A percentile compares a stretch with the other conserved stretches of the same genome.
These are phyloP conservation scores for Accipiter virgatus DNA, from an alignment of 2,113 vertebrate species.

Conservation along the genomic window DNA sequence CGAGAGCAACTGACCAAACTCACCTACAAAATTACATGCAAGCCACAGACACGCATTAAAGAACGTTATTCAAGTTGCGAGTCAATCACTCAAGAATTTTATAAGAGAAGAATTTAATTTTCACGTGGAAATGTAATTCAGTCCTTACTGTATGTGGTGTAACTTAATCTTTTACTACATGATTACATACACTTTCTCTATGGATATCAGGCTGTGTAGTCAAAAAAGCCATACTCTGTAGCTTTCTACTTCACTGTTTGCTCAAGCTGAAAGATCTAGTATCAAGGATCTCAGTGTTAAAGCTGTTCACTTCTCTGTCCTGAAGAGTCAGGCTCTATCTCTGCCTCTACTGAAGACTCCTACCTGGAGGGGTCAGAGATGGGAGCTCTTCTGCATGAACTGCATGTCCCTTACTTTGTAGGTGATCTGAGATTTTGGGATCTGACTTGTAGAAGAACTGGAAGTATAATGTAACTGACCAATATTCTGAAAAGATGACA, in stretches of 20 bases:
- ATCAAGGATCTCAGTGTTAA: background rate
- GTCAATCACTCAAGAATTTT: background rate
- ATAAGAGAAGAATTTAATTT: background rate
- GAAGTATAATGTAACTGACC: background rate
- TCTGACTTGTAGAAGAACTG: background rate
- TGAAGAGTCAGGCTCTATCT: background rate
- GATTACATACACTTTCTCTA: background rate
- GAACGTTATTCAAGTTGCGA: background rate
- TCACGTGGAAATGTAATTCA: background rate
- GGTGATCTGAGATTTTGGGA: background rate
- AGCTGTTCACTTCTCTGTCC: background rate
- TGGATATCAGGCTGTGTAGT: background rate
- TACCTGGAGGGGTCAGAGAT: background rate
- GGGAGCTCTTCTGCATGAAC: background rate
- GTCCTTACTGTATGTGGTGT: rapidly evolving
- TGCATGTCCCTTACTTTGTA: background rate
- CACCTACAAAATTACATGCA: background rate
- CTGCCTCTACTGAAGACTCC: background rate
- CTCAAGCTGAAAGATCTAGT: background rate
- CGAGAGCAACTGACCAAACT: background rate
- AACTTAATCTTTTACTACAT: background rate
- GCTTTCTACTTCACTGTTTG: background rate
- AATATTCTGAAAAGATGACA: background rate
- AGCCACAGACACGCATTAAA: background rate
- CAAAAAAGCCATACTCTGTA: background rate